Evolutionary conservation across 2,888 invertebrate species (phyloP), one percentile per base, ranked within the genome.

Genomic region (Urechis unicinctus): DNA sequence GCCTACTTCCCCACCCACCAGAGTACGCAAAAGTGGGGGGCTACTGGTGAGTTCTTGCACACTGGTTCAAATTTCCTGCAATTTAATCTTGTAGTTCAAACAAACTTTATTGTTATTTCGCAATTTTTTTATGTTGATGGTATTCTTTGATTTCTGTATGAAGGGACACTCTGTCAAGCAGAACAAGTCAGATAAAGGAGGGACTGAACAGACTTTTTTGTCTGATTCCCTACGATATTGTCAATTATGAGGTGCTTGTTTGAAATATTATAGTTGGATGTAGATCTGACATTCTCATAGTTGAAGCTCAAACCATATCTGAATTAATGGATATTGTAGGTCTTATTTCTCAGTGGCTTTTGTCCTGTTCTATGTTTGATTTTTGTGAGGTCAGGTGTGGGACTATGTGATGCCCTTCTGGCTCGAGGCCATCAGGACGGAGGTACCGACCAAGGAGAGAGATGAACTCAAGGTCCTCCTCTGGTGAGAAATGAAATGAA

Each of bases 351-450:
- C 13, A 5, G 21, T 50, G 0, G 1, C 5, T 4, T 26, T 48
- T n/a, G 24, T 30, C 50, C 52, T 47, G n/a, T 46, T 36, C 28
- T 30, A 21, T 31, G 25, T 36, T 45, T 43, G 13, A 31, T n/a
- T n/a, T n/a, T n/a, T n/a, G n/a, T n/a, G n/a, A n/a, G n/a, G n/a
- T n/a, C 50, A 79, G 79, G 80, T 82, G 55, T 98, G 98, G 98
- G 91, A 95, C 75, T 88, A 88, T 75, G 92, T 98, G 25, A 98
- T 98, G 92, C 97, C 98, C 0, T 89, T 91, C 68, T 98, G 98
- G 98, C 88, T 98, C 88, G 95, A 96, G 78, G 92, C 95, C 0
- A 91, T 98, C 64, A 90, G 78, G 43, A 76, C 77, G n/a, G 79
- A 80, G 54, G 72, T 80, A 1, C 73, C 77, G 3, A 89, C 91